phyloP scores from a whole-genome alignment of 2,888 invertebrate genomes.

The Drosophila atripex region DNA sequence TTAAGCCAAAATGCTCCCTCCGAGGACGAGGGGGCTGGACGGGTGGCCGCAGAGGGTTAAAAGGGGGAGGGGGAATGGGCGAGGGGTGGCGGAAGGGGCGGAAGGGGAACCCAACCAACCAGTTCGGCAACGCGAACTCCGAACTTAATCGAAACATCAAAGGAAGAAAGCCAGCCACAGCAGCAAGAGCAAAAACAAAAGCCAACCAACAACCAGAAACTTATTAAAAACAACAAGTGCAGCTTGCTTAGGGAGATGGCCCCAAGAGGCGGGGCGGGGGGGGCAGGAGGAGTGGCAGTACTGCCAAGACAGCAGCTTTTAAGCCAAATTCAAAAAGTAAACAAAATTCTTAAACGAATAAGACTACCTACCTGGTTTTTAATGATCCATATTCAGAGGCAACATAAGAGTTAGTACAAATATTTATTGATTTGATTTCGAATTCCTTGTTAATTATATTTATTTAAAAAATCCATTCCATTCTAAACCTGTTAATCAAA shows the following conservation, averaged over 20 bases:
- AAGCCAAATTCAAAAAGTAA: not conserved
- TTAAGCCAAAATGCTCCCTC: conserved; percentile 64
- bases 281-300: conserved; percentile 5
- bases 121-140: conserved; percentile 77
- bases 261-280: not conserved
- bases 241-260: conserved; percentile 39
- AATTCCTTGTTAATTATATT: not conserved
- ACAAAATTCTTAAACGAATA: not conserved
- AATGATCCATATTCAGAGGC: no score
- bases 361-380: not conserved
- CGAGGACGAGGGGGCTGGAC: conserved; percentile 4
- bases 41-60: not conserved
- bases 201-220: conserved; percentile 64
- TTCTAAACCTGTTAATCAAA: not conserved
- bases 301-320: conserved; percentile 3
- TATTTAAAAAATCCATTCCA: not conserved
- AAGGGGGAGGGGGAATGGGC: not conserved
- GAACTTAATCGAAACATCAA: conserved; percentile 81
- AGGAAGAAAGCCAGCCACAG: conserved; percentile 55
- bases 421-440: not conserved
- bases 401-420: not conserved
- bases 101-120: conserved; percentile 63
- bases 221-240: conserved; percentile 82
- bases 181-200: conserved; percentile 24
- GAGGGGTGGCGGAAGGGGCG: conserved; percentile 4